Evolutionary conservation across 1,140 invertebrate genomes (phyloP), one percentile per base, ranked within the genome.

Genomic region (Formica exsecta): DNA sequence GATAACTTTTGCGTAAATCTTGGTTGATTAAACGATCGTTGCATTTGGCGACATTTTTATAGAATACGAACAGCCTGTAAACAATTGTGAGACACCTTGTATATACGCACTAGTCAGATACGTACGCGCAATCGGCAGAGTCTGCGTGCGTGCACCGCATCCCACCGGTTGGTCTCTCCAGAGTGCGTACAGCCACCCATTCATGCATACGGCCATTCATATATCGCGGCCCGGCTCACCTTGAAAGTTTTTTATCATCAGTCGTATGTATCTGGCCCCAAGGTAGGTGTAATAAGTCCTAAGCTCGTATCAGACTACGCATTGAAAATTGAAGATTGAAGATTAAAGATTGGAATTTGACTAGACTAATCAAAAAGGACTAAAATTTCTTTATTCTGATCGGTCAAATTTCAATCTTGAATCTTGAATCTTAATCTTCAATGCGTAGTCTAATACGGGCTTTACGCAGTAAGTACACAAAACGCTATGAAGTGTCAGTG

Each of bases 201-300:
- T 94, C 93, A 94, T 94, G 89, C 93, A 93, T 93, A 93, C 93
- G 91, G 90, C 92, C 93, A 94, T 94, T 94, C 92, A 94, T 92
- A 91, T 92, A 90, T 93, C 92, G 48, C 13, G 89, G 92, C 80
- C 91, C 25, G 88, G 93, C 90, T 94, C 91, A 94, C 93, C 93
- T 94, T 94, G 93, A 91, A 91, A 74, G 79, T 71, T 90, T 93
- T 93, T 93, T 93, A 86, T 93, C 90, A 81, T 77, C 36, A 61
- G n/a, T 71, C 70, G 65, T 51, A 87, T 90, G 79, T 62, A 48
- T 75, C 25, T 68, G 87, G n/a, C n/a, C n/a, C n/a, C n/a, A n/a
- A n/a, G n/a, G n/a, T n/a, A n/a, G n/a, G n/a, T n/a, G n/a, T n/a
- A n/a, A n/a, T n/a, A n/a, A n/a, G n/a, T n/a, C n/a, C n/a, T n/a